A percentile compares a stretch with the other conserved stretches of the same genome.
Conservation (phyloP, 1,140 invertebrate genomes). For the Drosophila nasuta region DNA sequence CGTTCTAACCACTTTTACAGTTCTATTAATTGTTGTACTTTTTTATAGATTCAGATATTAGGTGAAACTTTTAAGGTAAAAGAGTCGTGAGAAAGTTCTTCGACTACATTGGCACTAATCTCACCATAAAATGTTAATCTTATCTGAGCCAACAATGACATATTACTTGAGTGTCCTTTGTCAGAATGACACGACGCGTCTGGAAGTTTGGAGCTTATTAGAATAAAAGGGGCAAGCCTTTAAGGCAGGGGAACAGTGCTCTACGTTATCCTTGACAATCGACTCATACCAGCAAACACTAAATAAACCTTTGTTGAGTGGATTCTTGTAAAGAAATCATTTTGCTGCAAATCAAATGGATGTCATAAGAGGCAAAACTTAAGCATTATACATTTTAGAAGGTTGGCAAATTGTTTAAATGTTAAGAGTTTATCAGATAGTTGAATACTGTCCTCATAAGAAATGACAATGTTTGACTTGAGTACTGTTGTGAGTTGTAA, state of each 20-base stretch:
- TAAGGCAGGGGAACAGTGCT: background rate
- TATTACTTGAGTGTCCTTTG: conserved; percentile 10
- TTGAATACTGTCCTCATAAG: background rate
- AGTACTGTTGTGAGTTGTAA: background rate
- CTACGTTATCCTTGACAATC: conserved; percentile 18
- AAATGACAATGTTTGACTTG: background rate
- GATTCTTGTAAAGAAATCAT: background rate
- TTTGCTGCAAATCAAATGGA: conserved; percentile 1
- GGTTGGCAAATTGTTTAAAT: background rate
- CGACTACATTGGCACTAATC: background rate
- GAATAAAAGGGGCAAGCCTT: background rate
- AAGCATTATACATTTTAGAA: background rate
- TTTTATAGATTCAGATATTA: background rate
- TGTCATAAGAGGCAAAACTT: conserved; percentile 1
- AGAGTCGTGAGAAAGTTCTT: background rate
- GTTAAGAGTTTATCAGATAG: background rate
- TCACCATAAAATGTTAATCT: background rate
- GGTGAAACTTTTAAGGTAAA: background rate
- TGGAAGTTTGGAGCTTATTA: conserved; percentile 7
- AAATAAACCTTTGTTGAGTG: conserved; percentile 1
- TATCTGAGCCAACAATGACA: conserved; percentile 14
- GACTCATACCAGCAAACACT: background rate
- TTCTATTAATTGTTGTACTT: background rate
- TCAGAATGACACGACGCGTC: conserved; percentile 7
- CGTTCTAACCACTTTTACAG: no score